Evolutionary conservation across 2,888 invertebrate genomes (phyloP).

Genomic region (Nematopogon swammerdamellus): DNA sequence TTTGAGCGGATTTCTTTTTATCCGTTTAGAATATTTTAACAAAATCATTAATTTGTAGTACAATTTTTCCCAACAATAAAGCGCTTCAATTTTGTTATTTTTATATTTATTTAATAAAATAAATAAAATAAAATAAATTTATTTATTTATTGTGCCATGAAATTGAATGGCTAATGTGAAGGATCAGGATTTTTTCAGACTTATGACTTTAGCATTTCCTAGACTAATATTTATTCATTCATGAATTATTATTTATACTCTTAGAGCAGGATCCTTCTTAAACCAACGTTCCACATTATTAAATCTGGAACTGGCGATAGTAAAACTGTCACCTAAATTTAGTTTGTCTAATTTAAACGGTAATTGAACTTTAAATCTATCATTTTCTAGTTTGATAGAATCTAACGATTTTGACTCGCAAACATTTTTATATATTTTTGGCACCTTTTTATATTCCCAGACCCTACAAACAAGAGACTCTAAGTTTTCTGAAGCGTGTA

Average conservation of each 20-base stretch:
- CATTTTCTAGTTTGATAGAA: constrained; percentile 5
- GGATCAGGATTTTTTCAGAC: constrained; percentile 2
- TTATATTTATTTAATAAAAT: no score
- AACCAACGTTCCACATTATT: constrained; percentile 10
- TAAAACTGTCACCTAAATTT: constrained; percentile 10
- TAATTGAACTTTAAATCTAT: constrained; percentile 9
- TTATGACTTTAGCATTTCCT: constrained; percentile 5
- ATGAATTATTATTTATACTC: constrained; percentile 8
- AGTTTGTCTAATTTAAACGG: constrained; percentile 8
- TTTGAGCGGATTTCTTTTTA: no score
- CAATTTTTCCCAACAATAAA: no score
- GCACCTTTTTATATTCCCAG: constrained; percentile 8
- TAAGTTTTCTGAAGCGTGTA: constrained; percentile 3
- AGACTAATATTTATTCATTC: constrained; percentile 5
- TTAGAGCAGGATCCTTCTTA: constrained; percentile 1
- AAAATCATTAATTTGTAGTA: not conserved
- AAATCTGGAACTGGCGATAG: constrained; percentile 11
- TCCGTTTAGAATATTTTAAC: not conserved
- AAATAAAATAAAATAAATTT: no score
- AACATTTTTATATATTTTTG: constrained; percentile 7
- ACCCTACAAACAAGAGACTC: no score
- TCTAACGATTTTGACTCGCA: constrained; percentile 8
- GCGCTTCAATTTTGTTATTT: no score
- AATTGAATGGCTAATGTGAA: constrained; percentile 6
- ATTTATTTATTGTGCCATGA: constrained; percentile 10